phyloP scores from a whole-genome alignment of 2,113 vertebrate species.

The Gavialis gangeticus region DNA sequence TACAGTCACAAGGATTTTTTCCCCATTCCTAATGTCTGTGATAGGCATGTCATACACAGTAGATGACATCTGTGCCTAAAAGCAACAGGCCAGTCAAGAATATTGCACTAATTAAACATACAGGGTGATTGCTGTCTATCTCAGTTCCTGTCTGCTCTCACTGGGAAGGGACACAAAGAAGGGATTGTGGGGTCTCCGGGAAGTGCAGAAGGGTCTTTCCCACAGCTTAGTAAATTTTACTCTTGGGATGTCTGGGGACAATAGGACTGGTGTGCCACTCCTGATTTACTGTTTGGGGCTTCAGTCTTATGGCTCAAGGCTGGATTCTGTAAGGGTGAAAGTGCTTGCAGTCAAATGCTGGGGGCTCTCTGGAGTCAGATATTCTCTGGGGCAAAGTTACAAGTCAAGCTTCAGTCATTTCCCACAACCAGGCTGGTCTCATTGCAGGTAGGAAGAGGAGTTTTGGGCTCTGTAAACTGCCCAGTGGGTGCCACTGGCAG shows the following conservation, averaged over 20 bases:
- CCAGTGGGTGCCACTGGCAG: neutral
- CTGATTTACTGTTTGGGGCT: neutral
- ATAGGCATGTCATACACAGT: neutral
- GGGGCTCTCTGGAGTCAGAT: neutral
- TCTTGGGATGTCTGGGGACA: neutral
- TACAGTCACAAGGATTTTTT: neutral
- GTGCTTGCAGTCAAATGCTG: neutral
- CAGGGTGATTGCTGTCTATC: conserved; percentile 5
- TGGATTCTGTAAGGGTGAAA: neutral
- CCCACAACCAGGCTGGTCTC: neutral
- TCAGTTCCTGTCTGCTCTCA: conserved; percentile 33
- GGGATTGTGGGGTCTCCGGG: conserved; percentile 6
- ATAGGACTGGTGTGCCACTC: neutral
- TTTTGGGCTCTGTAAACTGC: neutral
- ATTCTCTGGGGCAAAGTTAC: neutral
- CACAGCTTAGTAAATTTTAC: neutral
- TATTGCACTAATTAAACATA: conserved; percentile 29
- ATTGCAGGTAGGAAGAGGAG: neutral
- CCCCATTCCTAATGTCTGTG: neutral
- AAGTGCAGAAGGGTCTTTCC: neutral
- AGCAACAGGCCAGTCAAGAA: conserved; percentile 2
- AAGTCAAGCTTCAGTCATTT: neutral
- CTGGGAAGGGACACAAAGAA: conserved; percentile 19
- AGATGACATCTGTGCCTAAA: conserved; percentile 25
- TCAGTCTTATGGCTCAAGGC: neutral